These are phyloP conservation scores for Trematocara zebra DNA, from an alignment of 2,113 vertebrate species.

Conservation along the genomic window DNA sequence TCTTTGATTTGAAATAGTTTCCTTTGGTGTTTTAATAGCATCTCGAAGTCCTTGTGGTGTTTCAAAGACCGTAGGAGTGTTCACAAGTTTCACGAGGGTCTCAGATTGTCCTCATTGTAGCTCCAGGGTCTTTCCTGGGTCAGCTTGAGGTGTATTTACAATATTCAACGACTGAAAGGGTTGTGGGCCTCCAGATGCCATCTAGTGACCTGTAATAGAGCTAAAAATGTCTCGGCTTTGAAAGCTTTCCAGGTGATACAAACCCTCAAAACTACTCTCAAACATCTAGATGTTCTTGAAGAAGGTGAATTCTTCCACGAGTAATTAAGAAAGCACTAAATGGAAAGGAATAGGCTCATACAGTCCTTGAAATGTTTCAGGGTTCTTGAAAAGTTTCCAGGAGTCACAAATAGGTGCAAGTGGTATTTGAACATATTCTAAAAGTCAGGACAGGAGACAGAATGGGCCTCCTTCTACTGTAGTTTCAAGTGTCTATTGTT, in stretches of 20 bases:
- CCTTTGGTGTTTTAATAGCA: not conserved
- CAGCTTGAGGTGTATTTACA: not conserved
- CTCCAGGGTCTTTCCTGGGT: not conserved
- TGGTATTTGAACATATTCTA: not conserved
- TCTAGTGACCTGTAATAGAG: not conserved
- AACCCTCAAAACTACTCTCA: not conserved
- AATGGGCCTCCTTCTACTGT: not conserved
- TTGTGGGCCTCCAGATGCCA: not conserved
- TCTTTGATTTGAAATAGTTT: not conserved
- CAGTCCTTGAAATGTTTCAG: not conserved
- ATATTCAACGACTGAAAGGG: not conserved
- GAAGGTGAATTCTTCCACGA: not conserved
- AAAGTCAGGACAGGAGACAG: accelerated
- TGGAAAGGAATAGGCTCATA: accelerated
- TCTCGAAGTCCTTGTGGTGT: not conserved
- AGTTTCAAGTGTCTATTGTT: not conserved
- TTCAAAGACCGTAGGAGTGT: not conserved
- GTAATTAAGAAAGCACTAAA: not conserved
- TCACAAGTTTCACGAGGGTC: not conserved
- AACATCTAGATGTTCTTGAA: not conserved
- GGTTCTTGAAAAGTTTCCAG: not conserved
- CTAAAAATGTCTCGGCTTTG: not conserved
- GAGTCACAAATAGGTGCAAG: not conserved
- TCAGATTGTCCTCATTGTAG: not conserved
- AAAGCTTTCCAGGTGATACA: not conserved